Evolutionary conservation across 2,797 vertebrate species (phyloP).

Genomic region (Rhinogobio ventralis): DNA sequence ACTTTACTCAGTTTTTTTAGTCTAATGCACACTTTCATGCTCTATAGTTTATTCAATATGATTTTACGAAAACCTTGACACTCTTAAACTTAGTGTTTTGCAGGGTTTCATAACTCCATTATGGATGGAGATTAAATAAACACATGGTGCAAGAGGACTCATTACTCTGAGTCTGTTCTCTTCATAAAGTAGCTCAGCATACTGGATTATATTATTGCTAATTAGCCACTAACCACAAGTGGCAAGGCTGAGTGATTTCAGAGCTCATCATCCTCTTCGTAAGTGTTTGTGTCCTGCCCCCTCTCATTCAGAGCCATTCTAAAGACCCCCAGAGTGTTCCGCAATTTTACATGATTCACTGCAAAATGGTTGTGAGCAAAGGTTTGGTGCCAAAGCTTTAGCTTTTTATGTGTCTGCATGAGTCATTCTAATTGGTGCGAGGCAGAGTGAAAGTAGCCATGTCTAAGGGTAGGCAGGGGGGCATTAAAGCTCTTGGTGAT

Average conservation of each 20-base stretch:
- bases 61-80: slow-evolving; percentile 6
- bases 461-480: slow-evolving; percentile 36
- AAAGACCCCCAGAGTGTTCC: slow-evolving; percentile 39
- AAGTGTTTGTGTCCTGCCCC: slow-evolving; percentile 48
- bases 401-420: slow-evolving; percentile 39
- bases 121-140: slow-evolving; percentile 43
- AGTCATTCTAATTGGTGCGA: slow-evolving; percentile 53
- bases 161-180: slow-evolving; percentile 26
- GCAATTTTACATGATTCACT: slow-evolving; percentile 47
- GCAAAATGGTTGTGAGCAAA: slow-evolving; percentile 23
- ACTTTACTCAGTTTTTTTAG: neutral
- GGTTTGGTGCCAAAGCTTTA: slow-evolving; percentile 26
- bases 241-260: slow-evolving; percentile 59
- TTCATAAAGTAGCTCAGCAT: slow-evolving; percentile 38
- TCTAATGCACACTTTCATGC: neutral
- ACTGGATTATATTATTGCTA: slow-evolving; percentile 42
- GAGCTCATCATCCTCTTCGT: slow-evolving; percentile 66
- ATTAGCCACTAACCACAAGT: slow-evolving; percentile 64
- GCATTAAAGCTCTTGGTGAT: slow-evolving; percentile 34
- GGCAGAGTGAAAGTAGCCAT: slow-evolving; percentile 42
- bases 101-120: neutral
- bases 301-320: slow-evolving; percentile 41
- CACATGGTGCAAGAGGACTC: slow-evolving; percentile 26
- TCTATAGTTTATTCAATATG: neutral
- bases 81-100: slow-evolving; percentile 4